phyloP scores from a whole-genome alignment of 1,140 invertebrate species.

The Heliothis virescens region DNA sequence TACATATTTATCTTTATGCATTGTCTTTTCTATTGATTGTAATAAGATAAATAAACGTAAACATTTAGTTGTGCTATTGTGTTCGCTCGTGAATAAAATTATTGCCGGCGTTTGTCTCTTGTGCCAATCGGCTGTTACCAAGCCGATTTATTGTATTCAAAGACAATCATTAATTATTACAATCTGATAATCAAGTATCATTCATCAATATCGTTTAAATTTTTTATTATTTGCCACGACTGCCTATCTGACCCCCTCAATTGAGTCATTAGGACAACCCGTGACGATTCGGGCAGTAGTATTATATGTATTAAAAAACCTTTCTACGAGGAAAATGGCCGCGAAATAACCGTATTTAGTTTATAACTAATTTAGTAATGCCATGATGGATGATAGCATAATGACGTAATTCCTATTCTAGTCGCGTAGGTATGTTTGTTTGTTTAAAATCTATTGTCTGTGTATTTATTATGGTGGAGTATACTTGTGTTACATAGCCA shows the following conservation, averaged over 20 bases:
- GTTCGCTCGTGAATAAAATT: not conserved
- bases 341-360: not conserved
- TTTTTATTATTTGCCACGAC: no score
- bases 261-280: no score
- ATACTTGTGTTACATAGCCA: not conserved
- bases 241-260: no score
- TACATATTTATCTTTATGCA: not conserved
- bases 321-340: not conserved
- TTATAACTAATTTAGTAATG: not conserved
- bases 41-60: conserved; percentile 17
- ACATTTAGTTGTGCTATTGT: not conserved
- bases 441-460: conserved; percentile 33
- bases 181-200: no score
- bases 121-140: not conserved
- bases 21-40: conserved; percentile 1
- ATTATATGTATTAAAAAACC: not conserved
- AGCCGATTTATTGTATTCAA: no score
- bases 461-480: conserved; percentile 3
- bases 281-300: no score
- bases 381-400: not conserved
- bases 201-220: no score
- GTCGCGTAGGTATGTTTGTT: conserved; percentile 4
- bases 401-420: conserved; percentile 11
- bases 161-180: no score
- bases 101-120: not conserved